These are phyloP conservation scores for Acrocyrtus sp. DNA, from an alignment of 2,888 invertebrate genomes.

Conservation along the genomic window DNA sequence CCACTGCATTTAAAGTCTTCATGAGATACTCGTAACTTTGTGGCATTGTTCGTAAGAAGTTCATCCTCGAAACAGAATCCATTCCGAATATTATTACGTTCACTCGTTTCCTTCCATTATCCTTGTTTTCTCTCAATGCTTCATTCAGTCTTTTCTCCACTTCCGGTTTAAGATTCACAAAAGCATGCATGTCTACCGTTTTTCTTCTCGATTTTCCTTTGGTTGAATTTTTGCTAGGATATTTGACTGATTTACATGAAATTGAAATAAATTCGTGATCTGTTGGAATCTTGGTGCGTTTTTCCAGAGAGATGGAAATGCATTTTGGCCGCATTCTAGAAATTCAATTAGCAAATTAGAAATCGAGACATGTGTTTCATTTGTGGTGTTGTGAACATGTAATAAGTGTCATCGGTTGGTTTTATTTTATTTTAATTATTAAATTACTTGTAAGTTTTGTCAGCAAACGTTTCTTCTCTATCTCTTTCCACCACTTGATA, in stretches of 20 bases:
- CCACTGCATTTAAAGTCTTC: constrained; percentile 74
- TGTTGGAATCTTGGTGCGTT: constrained; percentile 6
- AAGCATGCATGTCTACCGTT: constrained; percentile 40
- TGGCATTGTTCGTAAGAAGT: constrained; percentile 74
- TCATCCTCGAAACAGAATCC: constrained; percentile 86
- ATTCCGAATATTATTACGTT: constrained; percentile 85
- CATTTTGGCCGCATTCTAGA: too few relatives aligned
- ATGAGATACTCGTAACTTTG: constrained; percentile 72
- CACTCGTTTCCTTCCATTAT: background rate
- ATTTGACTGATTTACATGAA: background rate
- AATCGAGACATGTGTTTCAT: too few relatives aligned
- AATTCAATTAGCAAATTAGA: background rate
- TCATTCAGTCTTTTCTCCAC: constrained; percentile 30
- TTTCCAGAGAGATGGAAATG: too few relatives aligned
- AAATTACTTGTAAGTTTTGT: background rate
- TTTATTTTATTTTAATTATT: background rate
- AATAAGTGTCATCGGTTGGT: too few relatives aligned
- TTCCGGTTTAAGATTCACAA: constrained; percentile 31
- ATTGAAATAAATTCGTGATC: constrained; percentile 8
- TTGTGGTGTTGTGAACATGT: too few relatives aligned
- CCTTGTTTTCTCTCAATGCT: background rate
- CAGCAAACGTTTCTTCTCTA: background rate
- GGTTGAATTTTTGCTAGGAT: too few relatives aligned
- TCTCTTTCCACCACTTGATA: background rate
- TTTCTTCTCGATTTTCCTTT: background rate